Percentiles rank a stretch among this genome's conserved stretches.
Evolutionary conservation across 2,113 vertebrate genomes (phyloP).

Genomic region (Passerina amoena): DNA sequence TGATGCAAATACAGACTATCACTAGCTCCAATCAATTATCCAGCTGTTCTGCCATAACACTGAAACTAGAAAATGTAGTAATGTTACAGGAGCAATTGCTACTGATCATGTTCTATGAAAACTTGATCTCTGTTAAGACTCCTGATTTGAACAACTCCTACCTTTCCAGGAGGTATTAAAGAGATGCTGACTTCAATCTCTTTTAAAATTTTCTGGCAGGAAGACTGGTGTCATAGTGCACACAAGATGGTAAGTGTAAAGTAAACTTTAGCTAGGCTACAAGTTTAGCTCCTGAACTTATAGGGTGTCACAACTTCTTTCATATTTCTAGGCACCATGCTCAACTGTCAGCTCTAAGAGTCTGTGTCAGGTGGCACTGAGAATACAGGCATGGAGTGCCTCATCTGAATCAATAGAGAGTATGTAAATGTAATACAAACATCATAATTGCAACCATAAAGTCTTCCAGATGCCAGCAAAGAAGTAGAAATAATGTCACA

Average conservation of each 20-base stretch:
- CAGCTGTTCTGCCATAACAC: neutral
- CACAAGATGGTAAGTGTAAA: neutral
- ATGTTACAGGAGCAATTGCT: neutral
- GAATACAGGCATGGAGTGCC: neutral
- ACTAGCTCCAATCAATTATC: neutral
- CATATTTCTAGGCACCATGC: neutral
- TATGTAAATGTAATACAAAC: neutral
- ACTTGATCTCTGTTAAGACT: neutral
- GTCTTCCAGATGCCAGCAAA: constrained; percentile 11
- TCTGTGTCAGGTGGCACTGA: neutral
- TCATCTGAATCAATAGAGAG: neutral
- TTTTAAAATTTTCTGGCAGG: neutral
- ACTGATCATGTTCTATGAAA: neutral
- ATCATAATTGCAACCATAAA: neutral
- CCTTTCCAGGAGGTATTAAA: neutral
- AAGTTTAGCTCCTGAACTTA: neutral
- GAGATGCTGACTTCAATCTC: neutral
- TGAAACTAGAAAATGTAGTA: neutral
- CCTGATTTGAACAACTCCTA: neutral
- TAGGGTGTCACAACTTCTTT: neutral
- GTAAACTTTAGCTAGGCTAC: neutral
- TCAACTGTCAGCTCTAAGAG: neutral
- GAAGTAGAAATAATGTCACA: constrained; percentile 7
- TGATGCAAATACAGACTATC: neutral
- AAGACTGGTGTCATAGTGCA: neutral